These are phyloP conservation scores for Galendromus occidentalis DNA, from an alignment of 1,140 invertebrate genomes.

Conservation along the genomic window DNA sequence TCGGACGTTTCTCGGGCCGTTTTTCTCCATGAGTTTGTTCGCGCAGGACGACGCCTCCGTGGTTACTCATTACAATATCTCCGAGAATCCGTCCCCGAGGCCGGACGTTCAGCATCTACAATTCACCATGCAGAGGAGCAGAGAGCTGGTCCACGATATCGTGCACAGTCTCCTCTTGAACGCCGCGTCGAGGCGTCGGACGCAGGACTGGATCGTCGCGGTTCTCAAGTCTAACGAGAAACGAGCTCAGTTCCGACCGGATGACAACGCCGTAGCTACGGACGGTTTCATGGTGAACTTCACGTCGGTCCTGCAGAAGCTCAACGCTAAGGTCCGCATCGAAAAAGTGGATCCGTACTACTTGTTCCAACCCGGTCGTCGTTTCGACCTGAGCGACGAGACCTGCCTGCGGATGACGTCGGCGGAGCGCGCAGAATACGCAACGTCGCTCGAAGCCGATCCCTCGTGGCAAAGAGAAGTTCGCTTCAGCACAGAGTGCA, in stretches of 20 bases:
- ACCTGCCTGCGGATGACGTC: constrained; percentile 60
- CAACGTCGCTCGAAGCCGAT: constrained; percentile 35
- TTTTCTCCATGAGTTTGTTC: constrained; percentile 69
- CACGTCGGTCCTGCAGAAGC: constrained; percentile 63
- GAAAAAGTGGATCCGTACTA: constrained; percentile 57
- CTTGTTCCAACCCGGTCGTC: constrained; percentile 56
- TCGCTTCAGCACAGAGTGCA: constrained; percentile 87
- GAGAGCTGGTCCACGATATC: constrained; percentile 42
- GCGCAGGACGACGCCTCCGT: constrained; percentile 54
- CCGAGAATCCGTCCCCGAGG: constrained; percentile 9
- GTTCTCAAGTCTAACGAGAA: constrained; percentile 61
- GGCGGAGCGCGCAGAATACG: constrained; percentile 50
- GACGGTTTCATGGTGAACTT: constrained; percentile 91
- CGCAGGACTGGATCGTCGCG: constrained; percentile 52
- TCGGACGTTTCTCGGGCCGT: constrained; percentile 60
- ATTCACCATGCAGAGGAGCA: neutral
- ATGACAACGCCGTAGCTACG: constrained; percentile 39
- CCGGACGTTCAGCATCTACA: neutral
- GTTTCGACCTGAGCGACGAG: constrained; percentile 57
- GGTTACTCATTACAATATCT: neutral
- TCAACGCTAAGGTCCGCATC: constrained; percentile 49
- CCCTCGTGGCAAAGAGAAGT: constrained; percentile 41
- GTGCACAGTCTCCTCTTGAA: constrained; percentile 66
- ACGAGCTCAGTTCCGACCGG: constrained; percentile 50
- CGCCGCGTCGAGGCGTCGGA: constrained; percentile 45